Evolutionary conservation across 2,797 vertebrate species (phyloP).

Genomic region (Tympanoctomys barrerae): DNA sequence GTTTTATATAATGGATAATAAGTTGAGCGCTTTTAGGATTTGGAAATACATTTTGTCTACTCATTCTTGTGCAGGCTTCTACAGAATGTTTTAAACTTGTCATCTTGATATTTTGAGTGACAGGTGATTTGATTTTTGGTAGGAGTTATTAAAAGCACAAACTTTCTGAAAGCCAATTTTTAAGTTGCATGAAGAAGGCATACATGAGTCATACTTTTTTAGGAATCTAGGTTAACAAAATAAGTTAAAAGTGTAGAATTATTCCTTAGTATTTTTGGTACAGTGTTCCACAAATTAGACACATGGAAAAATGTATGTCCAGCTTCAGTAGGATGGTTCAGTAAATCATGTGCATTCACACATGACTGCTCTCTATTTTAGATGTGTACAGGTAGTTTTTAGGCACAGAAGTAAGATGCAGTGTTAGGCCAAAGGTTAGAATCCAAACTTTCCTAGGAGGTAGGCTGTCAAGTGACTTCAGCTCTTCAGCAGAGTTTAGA

Average conservation of each 20-base stretch:
- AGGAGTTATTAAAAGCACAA: not conserved
- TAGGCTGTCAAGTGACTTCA: constrained; percentile 9
- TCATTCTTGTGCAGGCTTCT: not conserved
- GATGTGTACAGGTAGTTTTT: constrained; percentile 12
- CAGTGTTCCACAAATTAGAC: not conserved
- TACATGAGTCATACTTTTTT: constrained; percentile 33
- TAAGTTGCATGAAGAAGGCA: constrained; percentile 33
- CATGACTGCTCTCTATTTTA: constrained; percentile 42
- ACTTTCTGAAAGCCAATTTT: constrained; percentile 44
- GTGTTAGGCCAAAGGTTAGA: constrained; percentile 30
- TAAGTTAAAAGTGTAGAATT: constrained; percentile 45
- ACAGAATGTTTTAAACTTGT: constrained; percentile 53
- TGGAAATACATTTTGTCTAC: constrained; percentile 44
- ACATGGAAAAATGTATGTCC: not conserved
- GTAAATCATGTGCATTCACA: not conserved
- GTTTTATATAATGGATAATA: constrained; percentile 23
- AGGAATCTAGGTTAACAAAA: constrained; percentile 12
- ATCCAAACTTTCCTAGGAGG: constrained; percentile 8
- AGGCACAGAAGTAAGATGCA: not conserved
- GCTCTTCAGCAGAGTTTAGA: not conserved
- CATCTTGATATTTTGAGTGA: constrained; percentile 44
- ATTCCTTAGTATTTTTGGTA: constrained; percentile 39
- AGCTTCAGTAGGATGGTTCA: not conserved
- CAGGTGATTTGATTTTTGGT: constrained; percentile 14
- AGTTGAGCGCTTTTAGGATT: constrained; percentile 30